Evolutionary conservation across 2,797 vertebrate genomes (phyloP).

Genomic region (Poecilia gillii): DNA sequence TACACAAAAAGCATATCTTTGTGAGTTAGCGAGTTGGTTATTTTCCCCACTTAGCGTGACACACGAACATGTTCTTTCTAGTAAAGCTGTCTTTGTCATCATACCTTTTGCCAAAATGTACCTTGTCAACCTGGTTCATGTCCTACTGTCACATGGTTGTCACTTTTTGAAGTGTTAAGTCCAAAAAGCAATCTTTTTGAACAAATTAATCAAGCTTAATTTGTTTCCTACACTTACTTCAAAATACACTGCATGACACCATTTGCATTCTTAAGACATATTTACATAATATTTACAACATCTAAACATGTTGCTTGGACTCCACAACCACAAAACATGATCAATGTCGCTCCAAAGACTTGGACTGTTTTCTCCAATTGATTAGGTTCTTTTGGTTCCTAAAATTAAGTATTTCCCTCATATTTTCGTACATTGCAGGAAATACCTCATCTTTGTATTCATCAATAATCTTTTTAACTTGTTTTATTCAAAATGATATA

Average conservation of each 20-base stretch:
- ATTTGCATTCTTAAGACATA: neutral
- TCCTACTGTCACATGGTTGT: neutral
- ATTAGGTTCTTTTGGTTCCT: neutral
- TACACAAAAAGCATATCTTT: no score
- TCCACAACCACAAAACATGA: neutral
- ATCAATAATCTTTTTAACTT: neutral
- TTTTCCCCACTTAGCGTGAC: neutral
- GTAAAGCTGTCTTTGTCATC: neutral
- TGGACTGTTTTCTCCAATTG: neutral
- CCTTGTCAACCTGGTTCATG: neutral
- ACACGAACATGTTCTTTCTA: neutral
- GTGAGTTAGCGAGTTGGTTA: neutral
- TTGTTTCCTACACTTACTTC: neutral
- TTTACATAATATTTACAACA: neutral
- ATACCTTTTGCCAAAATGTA: neutral
- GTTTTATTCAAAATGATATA: neutral
- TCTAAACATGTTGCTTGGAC: neutral
- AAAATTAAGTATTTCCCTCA: neutral
- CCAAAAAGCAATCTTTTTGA: neutral
- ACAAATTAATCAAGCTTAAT: neutral
- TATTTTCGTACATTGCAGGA: neutral
- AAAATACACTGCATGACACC: neutral
- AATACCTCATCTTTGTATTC: neutral
- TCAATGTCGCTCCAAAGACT: neutral
- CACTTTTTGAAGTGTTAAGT: neutral